phyloP scores from a whole-genome alignment of 2,113 vertebrate genomes.

The Eubucco bourcierii region DNA sequence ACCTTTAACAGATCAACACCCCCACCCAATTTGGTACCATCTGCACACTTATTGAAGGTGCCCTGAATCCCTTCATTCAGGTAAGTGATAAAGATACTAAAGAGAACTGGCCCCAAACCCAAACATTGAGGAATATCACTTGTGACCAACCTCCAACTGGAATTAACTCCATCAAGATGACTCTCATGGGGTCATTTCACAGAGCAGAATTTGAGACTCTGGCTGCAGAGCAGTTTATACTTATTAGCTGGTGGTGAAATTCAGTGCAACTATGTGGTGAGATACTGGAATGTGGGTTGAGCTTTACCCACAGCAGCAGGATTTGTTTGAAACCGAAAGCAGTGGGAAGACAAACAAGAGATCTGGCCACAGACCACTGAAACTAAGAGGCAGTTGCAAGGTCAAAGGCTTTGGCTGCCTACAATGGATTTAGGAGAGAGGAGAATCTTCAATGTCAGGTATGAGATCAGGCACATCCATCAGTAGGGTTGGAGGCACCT shows the following conservation, averaged over 20 bases:
- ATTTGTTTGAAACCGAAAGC: background rate
- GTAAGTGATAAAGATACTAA: too few species aligned
- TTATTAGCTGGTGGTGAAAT: constrained; percentile 1
- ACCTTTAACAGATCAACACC: too few species aligned
- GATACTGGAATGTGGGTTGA: constrained; percentile 1
- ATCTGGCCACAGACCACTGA: background rate
- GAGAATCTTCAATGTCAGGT: background rate
- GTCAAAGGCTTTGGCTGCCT: background rate
- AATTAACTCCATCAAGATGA: too few species aligned
- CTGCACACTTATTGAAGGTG: too few species aligned
- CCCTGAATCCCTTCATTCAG: too few species aligned
- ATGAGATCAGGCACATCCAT: background rate
- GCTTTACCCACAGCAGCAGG: background rate
- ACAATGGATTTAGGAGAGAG: background rate
- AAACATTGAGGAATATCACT: too few species aligned
- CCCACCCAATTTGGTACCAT: too few species aligned
- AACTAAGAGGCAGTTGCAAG: background rate
- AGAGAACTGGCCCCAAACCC: too few species aligned
- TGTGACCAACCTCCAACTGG: too few species aligned
- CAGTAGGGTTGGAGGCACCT: background rate
- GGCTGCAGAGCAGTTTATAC: background rate
- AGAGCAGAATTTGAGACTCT: background rate
- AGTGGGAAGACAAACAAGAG: background rate
- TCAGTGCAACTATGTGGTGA: background rate
- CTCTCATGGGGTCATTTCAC: background rate